Conservation (phyloP, 2,113 vertebrate species). For the Pipa parva region DNA sequence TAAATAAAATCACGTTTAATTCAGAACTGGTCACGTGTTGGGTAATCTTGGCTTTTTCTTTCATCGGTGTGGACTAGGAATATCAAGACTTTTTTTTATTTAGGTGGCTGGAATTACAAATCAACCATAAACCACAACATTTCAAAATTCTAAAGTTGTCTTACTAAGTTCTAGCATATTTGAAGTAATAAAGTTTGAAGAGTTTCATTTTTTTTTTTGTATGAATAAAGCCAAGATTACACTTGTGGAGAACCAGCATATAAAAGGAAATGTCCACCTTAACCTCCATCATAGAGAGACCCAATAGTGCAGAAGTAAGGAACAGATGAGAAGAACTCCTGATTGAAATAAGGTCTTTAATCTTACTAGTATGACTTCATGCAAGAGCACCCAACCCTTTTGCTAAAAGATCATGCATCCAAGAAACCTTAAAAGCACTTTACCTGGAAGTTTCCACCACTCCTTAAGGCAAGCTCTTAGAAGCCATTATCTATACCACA, state of each 20-base stretch:
- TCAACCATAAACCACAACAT: neutral
- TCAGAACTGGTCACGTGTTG: neutral
- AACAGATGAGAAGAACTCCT: slow-evolving; percentile 51
- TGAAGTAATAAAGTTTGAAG: neutral
- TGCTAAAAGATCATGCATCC: slow-evolving; percentile 64
- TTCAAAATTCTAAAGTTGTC: neutral
- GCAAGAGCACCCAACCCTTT: slow-evolving; percentile 59
- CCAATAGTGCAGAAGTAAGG: slow-evolving; percentile 46
- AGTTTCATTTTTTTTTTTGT: slow-evolving; percentile 38
- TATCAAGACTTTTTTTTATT: too few species aligned
- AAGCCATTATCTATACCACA: slow-evolving; percentile 89
- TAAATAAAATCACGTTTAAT: too few species aligned
- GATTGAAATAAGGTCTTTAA: slow-evolving; percentile 54
- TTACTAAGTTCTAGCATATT: neutral
- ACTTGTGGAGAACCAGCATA: slow-evolving; percentile 50
- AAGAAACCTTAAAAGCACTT: slow-evolving; percentile 57
- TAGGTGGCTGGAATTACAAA: too few species aligned
- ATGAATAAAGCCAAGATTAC: slow-evolving; percentile 43
- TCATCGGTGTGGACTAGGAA: neutral
- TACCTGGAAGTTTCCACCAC: slow-evolving; percentile 77
- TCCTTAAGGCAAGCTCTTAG: slow-evolving; percentile 77
- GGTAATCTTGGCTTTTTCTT: neutral
- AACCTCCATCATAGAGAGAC: slow-evolving; percentile 45
- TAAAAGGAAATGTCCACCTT: slow-evolving; percentile 45
- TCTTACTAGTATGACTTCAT: slow-evolving; percentile 52